Conservation (phyloP, 2,888 invertebrate genomes). For the Ophonus ardosiacus region DNA sequence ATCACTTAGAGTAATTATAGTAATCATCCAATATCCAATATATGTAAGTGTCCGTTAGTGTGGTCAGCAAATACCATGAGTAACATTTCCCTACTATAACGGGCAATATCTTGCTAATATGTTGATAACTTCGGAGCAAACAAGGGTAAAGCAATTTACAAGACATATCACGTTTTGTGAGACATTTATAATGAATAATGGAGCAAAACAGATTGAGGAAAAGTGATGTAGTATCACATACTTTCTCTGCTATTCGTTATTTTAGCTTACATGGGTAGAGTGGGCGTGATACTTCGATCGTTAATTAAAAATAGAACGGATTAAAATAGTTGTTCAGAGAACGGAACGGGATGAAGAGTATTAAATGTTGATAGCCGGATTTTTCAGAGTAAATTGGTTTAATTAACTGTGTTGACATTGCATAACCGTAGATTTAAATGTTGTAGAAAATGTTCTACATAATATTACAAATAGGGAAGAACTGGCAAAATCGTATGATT, state of each 20-base stretch:
- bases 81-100: not conserved
- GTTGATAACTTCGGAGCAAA: conserved; percentile 36
- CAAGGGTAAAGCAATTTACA: conserved; percentile 39
- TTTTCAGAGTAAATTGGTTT: not conserved
- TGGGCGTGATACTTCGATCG: not conserved
- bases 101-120: conserved; percentile 28
- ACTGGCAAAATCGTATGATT: too few species aligned
- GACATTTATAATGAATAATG: conserved; percentile 12
- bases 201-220: not conserved
- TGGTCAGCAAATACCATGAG: conserved; percentile 35
- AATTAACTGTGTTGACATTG: not conserved
- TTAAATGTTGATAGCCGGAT: conserved; percentile 21
- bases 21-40: not conserved
- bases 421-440: not conserved
- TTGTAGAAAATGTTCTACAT: not conserved
- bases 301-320: conserved; percentile 9
- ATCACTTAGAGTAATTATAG: conserved; percentile 2
- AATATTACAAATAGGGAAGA: not conserved
- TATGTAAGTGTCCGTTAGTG: conserved; percentile 8
- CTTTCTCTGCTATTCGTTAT: conserved; percentile 8
- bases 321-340: not conserved
- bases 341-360: not conserved
- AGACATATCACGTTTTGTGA: conserved; percentile 8
- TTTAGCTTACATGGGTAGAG: not conserved
- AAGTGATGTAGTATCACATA: not conserved